These are phyloP conservation scores for Brachionus asplanchnoidis DNA, from an alignment of 1,140 invertebrate species.

Conservation along the genomic window DNA sequence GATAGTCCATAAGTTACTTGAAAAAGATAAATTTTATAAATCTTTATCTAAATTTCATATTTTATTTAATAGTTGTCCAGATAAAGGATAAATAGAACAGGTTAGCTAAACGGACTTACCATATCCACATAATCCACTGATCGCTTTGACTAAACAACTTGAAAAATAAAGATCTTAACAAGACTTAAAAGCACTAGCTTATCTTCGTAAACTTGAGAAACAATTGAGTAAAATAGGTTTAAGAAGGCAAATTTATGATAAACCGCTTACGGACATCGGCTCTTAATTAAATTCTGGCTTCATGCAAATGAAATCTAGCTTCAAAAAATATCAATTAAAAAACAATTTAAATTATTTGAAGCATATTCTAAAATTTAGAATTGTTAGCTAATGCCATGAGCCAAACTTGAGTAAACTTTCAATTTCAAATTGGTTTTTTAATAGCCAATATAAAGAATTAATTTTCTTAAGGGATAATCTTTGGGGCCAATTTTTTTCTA, in stretches of 20 bases:
- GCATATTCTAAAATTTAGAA: not conserved
- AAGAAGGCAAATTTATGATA: not conserved
- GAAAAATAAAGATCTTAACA: not conserved
- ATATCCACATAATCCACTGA: not conserved
- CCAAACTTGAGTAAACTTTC: not conserved
- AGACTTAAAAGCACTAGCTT: not conserved
- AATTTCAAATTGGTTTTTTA: not conserved
- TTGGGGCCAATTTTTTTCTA: not conserved
- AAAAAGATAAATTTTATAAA: not conserved
- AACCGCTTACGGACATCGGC: not conserved
- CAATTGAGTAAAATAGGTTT: not conserved
- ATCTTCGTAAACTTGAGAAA: not conserved
- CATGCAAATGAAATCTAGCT: not conserved
- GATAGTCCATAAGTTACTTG: not conserved
- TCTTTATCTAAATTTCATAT: not conserved
- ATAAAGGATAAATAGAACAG: not conserved
- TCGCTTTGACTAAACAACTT: not conserved
- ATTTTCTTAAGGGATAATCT: constrained; percentile 20
- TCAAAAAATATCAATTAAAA: not conserved
- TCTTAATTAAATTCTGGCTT: not conserved
- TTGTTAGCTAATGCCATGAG: not conserved
- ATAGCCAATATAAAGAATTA: not conserved
- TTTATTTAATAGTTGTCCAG: not conserved
- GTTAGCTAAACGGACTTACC: not conserved
- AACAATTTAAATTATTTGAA: not conserved